Base-by-base conservation (phyloP, 2,113 vertebrate genomes). In the Esox niger region DNA sequence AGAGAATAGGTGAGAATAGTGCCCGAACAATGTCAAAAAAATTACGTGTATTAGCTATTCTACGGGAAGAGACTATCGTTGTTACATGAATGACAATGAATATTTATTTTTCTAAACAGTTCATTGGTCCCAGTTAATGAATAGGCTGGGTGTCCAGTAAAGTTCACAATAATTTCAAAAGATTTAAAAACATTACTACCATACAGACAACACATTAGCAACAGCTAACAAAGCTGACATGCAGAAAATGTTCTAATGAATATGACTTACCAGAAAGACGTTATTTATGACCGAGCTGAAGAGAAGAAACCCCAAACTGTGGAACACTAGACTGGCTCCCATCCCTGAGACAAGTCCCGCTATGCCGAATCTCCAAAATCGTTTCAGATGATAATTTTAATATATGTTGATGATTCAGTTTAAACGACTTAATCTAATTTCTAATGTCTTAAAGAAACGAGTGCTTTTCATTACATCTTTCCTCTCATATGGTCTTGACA, bases 241-340 rank as follows among this genome's bases (percentile, higher is more conserved):
- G 29, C 13, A 17, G 21, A 11, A 15, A 1, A 17, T 43, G 59
- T 47, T 32, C 26, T 35, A 9, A 23, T 20, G 32, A 61, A 52
- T 65, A 38, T 1, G 43, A 96, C 95, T 95, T 90, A 98, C 96
- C 95, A 95, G 88, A 31, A 89, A 95, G 2, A 93, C 87, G 1
- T 90, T 90, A 84, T 81, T 84, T 76, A 90, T 79, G 3, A 90
- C 79, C 25, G 87, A 90, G 82, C 93, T 91, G 47, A 52, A 21
- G 78, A 96, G 88, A 62, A 96, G 84, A 76, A 96, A 84, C 79
- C 92, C 92, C 89, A 96, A 90, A 43, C 91, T 91, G 90, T 89
- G 91, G 75, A 90, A 88, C 73, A 92, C 77, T 84, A 90, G 88
- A 85, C 85, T 73, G 88, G 93, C 90, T 93, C 95, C 94, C 96